Conservation (phyloP, 2,113 vertebrate genomes). For the Nestor notabilis region DNA sequence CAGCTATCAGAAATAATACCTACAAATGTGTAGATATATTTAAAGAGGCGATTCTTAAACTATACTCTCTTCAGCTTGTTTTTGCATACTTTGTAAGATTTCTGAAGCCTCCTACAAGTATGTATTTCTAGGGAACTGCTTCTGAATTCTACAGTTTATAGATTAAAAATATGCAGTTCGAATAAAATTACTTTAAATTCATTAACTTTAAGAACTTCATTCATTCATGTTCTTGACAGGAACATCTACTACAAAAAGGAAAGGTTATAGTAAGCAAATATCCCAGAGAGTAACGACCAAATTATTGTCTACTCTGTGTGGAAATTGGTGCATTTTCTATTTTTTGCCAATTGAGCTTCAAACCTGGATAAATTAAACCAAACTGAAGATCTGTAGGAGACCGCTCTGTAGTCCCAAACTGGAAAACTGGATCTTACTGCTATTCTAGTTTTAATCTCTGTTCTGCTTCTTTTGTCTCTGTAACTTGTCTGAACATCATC, state of each 20-base stretch:
- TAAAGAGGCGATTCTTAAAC: background rate
- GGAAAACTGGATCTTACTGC: background rate
- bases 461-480: background rate
- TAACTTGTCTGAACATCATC: background rate
- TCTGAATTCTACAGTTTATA: background rate
- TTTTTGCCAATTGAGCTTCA: background rate
- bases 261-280: background rate
- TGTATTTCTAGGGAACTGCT: background rate
- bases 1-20: background rate
- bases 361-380: background rate
- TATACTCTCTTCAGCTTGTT: background rate
- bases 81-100: background rate
- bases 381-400: background rate
- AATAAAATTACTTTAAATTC: background rate
- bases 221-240: background rate
- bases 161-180: background rate
- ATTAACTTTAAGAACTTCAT: background rate
- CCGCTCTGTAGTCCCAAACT: background rate
- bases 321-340: background rate
- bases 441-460: background rate
- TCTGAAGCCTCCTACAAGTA: background rate
- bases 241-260: background rate
- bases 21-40: background rate
- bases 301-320: background rate
- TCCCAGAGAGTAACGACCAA: background rate